These are phyloP conservation scores for Liopterus haemorrhoidalis DNA, from an alignment of 2,888 invertebrate species.

Conservation along the genomic window DNA sequence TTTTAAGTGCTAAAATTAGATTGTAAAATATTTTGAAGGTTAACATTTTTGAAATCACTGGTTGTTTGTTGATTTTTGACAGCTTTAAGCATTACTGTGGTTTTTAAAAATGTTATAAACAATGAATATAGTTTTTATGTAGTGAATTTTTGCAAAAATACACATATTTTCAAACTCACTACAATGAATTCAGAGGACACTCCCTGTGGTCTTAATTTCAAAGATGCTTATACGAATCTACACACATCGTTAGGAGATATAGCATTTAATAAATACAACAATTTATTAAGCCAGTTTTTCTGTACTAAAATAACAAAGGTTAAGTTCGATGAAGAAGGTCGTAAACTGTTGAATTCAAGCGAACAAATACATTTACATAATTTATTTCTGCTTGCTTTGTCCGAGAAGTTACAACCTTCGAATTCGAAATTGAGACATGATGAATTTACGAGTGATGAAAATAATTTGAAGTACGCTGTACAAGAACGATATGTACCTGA, in stretches of 20 bases:
- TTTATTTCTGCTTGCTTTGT: slow-evolving; percentile 72
- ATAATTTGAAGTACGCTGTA: slow-evolving; percentile 12
- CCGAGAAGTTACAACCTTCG: slow-evolving; percentile 39
- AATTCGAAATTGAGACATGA: slow-evolving; percentile 44
- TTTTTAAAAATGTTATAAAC: too few relatives aligned
- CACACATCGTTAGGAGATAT: slow-evolving; percentile 63
- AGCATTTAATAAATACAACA: slow-evolving; percentile 60
- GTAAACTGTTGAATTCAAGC: slow-evolving; percentile 64
- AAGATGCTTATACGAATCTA: slow-evolving; percentile 55
- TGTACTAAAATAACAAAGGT: slow-evolving; percentile 69
- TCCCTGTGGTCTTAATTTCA: slow-evolving; percentile 47
- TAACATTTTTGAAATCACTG: too few relatives aligned
- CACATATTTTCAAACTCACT: too few relatives aligned
- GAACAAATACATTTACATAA: slow-evolving; percentile 76
- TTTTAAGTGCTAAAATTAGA: too few relatives aligned
- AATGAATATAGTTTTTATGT: too few relatives aligned
- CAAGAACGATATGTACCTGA: slow-evolving; percentile 68
- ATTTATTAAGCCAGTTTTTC: slow-evolving; percentile 71
- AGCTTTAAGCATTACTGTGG: too few relatives aligned
- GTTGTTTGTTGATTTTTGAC: too few relatives aligned
- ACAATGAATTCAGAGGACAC: too few relatives aligned
- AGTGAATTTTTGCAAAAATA: too few relatives aligned
- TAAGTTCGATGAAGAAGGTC: slow-evolving; percentile 75
- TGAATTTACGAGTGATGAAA: background rate
- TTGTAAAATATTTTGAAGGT: too few relatives aligned